Evolutionary conservation across 2,888 invertebrate genomes (phyloP), one percentile per base, ranked within the genome.

Genomic region (Apamea anceps): DNA sequence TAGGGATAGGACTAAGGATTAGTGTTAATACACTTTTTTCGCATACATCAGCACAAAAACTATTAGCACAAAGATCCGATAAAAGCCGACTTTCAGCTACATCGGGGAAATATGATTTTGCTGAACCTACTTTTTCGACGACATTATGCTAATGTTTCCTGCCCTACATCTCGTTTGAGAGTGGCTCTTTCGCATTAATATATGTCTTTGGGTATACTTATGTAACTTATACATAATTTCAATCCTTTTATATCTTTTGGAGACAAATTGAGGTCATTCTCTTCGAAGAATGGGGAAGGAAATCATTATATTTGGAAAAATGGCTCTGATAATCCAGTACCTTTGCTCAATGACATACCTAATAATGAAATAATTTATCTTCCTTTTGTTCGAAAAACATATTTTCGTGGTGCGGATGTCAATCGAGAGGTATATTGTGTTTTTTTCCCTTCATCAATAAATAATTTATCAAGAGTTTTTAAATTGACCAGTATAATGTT

Each of bases 91-190:
- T 80, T 85, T 77, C 68, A 79, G 84, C 89, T 76, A 77, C 87
- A 88, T 89, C 81, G 80, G 66, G 85, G 67, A 85, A 87, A 86
- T 87, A 86, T 87, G 81, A 87, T 88, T 89, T 87, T 81, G 89
- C 88, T 88, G 88, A 89, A 85, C 66, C 45, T 81, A 82, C 84
- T 81, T 85, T 81, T 84, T 82, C 80, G 80, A 86, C 79, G 89
- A 82, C 84, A 88, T 88, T 89, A 89, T 89, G 89, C 78, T 89
- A 89, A 89, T 89, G 72, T 77, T 79, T 75, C 79, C 81, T 87
- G 85, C 68, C 85, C 89, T 73, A 88, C 78, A 89, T 87, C 75
- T 82, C 85, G 86, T 85, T 82, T 77, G 81, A 84, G 78, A 82
- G 81, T 76, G 80, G 82, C 84, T 83, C 76, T 75, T 72, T 75